A percentile compares a stretch with the other conserved stretches of the same genome.
phyloP scores from a whole-genome alignment of 2,797 vertebrate genomes.

The Enteromius fasciolatus region DNA sequence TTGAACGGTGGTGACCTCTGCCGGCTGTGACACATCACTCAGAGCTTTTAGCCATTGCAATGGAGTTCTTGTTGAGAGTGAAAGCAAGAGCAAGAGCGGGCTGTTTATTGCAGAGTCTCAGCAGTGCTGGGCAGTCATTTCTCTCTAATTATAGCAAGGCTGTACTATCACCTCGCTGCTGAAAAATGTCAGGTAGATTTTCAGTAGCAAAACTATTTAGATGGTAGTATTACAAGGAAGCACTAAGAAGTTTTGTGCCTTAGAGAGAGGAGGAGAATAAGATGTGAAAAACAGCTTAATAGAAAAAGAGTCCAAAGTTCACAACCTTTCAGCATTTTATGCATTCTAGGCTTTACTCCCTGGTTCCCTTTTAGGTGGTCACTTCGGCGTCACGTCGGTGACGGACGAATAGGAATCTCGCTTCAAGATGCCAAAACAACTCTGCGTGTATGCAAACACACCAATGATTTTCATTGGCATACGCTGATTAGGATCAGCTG shows the following conservation, averaged over 20 bases:
- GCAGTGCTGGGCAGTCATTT: not conserved
- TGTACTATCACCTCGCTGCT: not conserved
- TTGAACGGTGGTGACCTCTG: not conserved
- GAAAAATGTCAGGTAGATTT: constrained; percentile 9
- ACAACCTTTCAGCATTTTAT: too few species aligned
- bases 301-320: constrained; percentile 5
- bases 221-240: not conserved
- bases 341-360: too few species aligned
- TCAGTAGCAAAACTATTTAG: not conserved
- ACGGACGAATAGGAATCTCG: too few species aligned
- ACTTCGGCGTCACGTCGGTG: too few species aligned
- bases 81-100: not conserved
- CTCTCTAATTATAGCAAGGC: not conserved
- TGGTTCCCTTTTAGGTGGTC: too few species aligned
- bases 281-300: not conserved
- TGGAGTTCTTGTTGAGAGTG: not conserved
- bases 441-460: too few species aligned
- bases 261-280: not conserved
- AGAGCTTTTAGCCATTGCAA: not conserved
- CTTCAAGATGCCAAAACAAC: too few species aligned
- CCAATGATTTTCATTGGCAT: too few species aligned
- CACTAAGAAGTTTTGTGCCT: not conserved
- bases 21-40: not conserved
- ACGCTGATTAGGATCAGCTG: too few species aligned
- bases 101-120: constrained; percentile 27